A percentile compares a stretch with the other conserved stretches of the same genome.
Evolutionary conservation across 2,797 vertebrate species (phyloP).

Genomic region (Sarcophilus harrisii): DNA sequence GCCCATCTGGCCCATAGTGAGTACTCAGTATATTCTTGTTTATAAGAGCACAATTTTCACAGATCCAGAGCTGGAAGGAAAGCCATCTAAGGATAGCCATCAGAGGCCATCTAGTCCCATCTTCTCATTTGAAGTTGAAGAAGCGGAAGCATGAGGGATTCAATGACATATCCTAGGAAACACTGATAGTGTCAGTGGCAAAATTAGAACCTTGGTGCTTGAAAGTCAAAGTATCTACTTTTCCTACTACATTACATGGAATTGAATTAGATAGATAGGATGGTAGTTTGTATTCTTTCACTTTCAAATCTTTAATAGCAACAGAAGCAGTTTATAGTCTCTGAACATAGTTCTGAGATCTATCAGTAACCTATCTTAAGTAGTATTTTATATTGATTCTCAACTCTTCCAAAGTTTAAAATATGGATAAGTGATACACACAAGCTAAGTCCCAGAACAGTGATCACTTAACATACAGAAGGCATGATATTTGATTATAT

Average conservation of each 20-base stretch:
- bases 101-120: not conserved
- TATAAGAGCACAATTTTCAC: not conserved
- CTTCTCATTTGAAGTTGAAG: too few species aligned
- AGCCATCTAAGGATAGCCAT: not conserved
- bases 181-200: not conserved
- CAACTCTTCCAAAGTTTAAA: constrained; percentile 80
- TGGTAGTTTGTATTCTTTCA: not conserved
- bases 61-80: not conserved
- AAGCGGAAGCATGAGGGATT: not conserved
- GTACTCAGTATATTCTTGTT: not conserved
- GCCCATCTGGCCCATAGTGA: not conserved
- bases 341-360: constrained; percentile 37
- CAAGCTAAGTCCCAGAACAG: constrained; percentile 73
- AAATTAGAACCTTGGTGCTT: not conserved
- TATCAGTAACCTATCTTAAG: constrained; percentile 54
- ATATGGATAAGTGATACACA: constrained; percentile 74
- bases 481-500: constrained; percentile 83
- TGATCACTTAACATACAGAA: constrained; percentile 79
- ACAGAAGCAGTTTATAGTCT: constrained; percentile 53
- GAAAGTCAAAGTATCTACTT: not conserved
- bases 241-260: not conserved
- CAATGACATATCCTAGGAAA: not conserved
- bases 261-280: not conserved
- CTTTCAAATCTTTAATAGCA: constrained; percentile 39
- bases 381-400: constrained; percentile 73